Percentiles rank a stretch among this genome's conserved stretches.
Evolutionary conservation across 92 coral and sea anemone species (phyloP).

Genomic region (Epizoanthus ramosus): DNA sequence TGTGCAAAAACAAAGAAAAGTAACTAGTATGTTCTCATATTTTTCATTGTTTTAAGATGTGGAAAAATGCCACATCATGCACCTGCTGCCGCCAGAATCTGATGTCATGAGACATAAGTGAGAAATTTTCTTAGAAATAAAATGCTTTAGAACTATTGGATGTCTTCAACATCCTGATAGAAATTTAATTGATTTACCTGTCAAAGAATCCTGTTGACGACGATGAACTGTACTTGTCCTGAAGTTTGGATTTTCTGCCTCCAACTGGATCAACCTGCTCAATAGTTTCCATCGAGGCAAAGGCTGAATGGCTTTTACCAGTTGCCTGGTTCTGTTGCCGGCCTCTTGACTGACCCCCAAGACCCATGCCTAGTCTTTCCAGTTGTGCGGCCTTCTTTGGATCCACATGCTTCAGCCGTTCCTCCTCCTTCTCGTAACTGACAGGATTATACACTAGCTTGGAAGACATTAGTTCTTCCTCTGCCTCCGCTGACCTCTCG

Average conservation of each 20-base stretch:
- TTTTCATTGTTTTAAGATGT: too few species aligned
- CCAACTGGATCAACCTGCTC: slow-evolving; percentile 88
- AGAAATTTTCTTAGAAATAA: too few species aligned
- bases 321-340: slow-evolving; percentile 57
- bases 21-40: too few species aligned
- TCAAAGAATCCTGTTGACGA: slow-evolving; percentile 87
- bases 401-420: slow-evolving; percentile 81
- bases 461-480: slow-evolving; percentile 80
- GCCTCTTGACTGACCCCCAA: slow-evolving; percentile 57
- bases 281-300: slow-evolving; percentile 89
- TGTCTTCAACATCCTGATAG: too few species aligned
- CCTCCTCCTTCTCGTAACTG: slow-evolving; percentile 88
- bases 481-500: slow-evolving; percentile 74
- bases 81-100: too few species aligned
- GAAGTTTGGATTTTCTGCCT: slow-evolving; percentile 54
- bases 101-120: too few species aligned
- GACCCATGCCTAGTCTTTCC: slow-evolving; percentile 96
- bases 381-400: slow-evolving; percentile 98
- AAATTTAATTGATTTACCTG: slow-evolving; percentile 52
- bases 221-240: slow-evolving; percentile 78
- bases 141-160: too few species aligned
- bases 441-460: slow-evolving; percentile 87
- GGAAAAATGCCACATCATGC: too few species aligned
- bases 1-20: too few species aligned
- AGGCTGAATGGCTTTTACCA: slow-evolving; percentile 95